Base-by-base conservation (phyloP, 2,113 vertebrate species). In the Pituophis catenifer region DNA sequence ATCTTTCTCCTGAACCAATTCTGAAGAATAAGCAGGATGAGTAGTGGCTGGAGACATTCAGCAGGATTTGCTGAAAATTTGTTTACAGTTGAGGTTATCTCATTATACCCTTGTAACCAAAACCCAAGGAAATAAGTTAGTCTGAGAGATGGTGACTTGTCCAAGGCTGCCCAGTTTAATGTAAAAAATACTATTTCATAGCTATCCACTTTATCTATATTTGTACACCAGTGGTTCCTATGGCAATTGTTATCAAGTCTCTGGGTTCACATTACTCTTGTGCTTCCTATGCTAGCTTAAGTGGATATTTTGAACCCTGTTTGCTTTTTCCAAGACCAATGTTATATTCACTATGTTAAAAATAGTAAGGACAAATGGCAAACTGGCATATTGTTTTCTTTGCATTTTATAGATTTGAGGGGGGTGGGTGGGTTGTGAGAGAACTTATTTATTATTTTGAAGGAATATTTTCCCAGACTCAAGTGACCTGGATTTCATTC, bases 1-100 rank as follows among this genome's bases (percentile, higher is more conserved):
- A 44, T 81, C 17, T 81, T 81, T 44, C 17, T 33, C 17, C 75
- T 81, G 33, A 81, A 81, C 33, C 58, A 95, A 93, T 96, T 96
- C 89, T 92, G 89, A 95, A 96, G 87, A 97, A 96, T 95, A 97
- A 97, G 54, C n/a, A 88, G 90, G 88, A 91, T 8, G 6, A 92
- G 54, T 70, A 38, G 87, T 54, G 87, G 12, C 0, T 0, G 87
- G 54, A 10, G 55, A 44, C 15, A 38, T 23, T 58, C 54, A 89
- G n/a, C 23, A 58, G 21, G 24, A 33, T 95, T 95, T 96, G 48
- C 93, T 52, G 92, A 92, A 95, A 95, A 92, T 94, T 21, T 91
- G 91, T 0, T 93, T 93, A 15, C 33, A 26, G 4, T 44, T 91
- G 13, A 44, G 33, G 23, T 91, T 24, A 57, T 85, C 65, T 29